phyloP scores from a whole-genome alignment of 2,888 invertebrate species.

The Ophioninae sp. region DNA sequence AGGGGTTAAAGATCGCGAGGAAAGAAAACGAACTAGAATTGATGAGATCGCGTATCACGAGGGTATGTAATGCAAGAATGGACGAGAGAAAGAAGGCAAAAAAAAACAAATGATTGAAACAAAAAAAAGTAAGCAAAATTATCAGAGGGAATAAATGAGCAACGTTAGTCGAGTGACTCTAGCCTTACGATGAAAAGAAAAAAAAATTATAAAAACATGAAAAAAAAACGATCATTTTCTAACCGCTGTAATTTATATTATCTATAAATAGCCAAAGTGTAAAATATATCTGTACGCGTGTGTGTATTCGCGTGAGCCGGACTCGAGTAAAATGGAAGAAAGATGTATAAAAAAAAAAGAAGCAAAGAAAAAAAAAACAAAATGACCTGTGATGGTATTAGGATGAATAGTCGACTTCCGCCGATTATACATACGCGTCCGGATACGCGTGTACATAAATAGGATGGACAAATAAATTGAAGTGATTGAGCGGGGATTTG shows the following conservation, averaged over 20 bases:
- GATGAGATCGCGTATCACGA: not conserved
- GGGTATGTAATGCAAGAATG: not conserved
- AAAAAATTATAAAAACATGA: too few species aligned
- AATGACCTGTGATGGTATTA: not conserved
- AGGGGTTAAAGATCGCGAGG: constrained; percentile 3
- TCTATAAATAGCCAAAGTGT: constrained; percentile 63
- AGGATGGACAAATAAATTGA: constrained; percentile 65
- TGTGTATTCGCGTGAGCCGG: constrained; percentile 54
- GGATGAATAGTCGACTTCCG: constrained; percentile 26
- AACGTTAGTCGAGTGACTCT: constrained; percentile 65
- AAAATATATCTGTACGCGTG: constrained; percentile 61
- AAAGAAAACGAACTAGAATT: not conserved
- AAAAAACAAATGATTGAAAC: constrained; percentile 19
- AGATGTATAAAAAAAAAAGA: not conserved
- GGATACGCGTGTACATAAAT: constrained; percentile 65
- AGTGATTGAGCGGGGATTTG: constrained; percentile 46
- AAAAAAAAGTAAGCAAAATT: constrained; percentile 47
- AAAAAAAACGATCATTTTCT: constrained; percentile 69
- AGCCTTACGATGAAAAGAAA: constrained; percentile 66
- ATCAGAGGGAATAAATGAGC: constrained; percentile 62
- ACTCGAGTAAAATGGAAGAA: constrained; percentile 17
- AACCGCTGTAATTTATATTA: constrained; percentile 68
- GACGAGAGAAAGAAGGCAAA: not conserved
- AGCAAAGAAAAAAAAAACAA: constrained; percentile 4
- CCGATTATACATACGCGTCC: constrained; percentile 58